Percentiles rank a stretch among this genome's conserved stretches.
Conservation (phyloP, 1,140 invertebrate genomes). For the Pachyrhynchus sulphureomaculatus region DNA sequence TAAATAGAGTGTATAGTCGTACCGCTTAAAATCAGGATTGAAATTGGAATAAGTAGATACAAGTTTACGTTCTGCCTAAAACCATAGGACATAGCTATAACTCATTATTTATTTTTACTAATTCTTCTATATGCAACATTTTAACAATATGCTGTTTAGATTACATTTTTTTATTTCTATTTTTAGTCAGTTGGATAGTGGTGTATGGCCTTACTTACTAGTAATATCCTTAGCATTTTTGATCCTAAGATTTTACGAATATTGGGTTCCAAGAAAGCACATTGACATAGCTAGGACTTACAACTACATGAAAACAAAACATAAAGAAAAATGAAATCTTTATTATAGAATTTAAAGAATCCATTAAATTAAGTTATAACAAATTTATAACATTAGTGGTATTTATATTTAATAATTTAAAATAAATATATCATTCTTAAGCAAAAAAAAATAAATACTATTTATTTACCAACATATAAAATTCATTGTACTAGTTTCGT, state of each 20-base stretch:
- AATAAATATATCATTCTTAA: conserved; percentile 39
- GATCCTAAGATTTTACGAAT: conserved; percentile 69
- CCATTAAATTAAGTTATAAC: conserved; percentile 13
- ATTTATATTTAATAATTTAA: conserved; percentile 21
- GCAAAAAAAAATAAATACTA: conserved; percentile 34
- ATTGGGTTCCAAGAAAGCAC: conserved; percentile 68
- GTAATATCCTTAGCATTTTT: conserved; percentile 79
- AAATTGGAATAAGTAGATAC: too few relatives aligned
- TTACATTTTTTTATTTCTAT: conserved; percentile 9
- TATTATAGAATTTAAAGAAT: neutral
- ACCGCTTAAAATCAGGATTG: too few relatives aligned
- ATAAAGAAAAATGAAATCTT: conserved; percentile 3
- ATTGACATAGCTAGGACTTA: conserved; percentile 66
- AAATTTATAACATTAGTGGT: conserved; percentile 12
- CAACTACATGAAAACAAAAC: conserved; percentile 1
- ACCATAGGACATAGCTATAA: too few relatives aligned
- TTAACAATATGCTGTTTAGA: too few relatives aligned
- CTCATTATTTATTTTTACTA: too few relatives aligned
- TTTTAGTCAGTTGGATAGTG: conserved; percentile 29
- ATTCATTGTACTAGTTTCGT: conserved; percentile 29
- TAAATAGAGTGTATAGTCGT: too few relatives aligned
- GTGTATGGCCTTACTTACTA: conserved; percentile 50
- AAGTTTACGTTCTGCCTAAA: too few relatives aligned
- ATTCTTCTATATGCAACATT: too few relatives aligned
- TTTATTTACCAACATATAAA: conserved; percentile 29